A percentile compares a stretch with the other conserved stretches of the same genome.
These are phyloP conservation scores for Bubo bubo DNA, from an alignment of 2,113 vertebrate species.

Conservation along the genomic window DNA sequence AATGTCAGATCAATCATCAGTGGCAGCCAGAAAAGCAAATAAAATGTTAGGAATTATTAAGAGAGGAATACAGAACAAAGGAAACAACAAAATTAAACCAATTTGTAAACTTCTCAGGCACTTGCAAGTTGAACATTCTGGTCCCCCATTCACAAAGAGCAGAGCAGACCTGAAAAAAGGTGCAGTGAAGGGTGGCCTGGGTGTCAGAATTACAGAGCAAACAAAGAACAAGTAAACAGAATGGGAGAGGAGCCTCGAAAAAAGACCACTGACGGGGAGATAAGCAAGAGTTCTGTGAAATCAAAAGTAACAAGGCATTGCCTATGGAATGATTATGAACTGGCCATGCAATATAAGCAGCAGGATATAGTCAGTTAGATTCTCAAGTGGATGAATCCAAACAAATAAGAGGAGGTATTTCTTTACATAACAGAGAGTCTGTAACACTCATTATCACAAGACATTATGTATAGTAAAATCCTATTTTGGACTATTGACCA, in stretches of 20 bases:
- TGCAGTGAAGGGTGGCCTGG: not conserved
- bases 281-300: not conserved
- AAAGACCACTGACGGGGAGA: not conserved
- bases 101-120: not conserved
- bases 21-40: not conserved
- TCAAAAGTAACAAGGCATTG: not conserved
- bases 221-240: not conserved
- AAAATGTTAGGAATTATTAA: not conserved
- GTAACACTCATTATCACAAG: not conserved
- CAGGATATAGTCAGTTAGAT: not conserved
- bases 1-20: not conserved
- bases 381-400: not conserved
- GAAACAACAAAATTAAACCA: not conserved
- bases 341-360: not conserved
- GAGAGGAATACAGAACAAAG: not conserved
- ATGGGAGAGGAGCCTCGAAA: not conserved
- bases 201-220: not conserved
- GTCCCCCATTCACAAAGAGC: not conserved
- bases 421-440: not conserved
- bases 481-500: not conserved
- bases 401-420: not conserved
- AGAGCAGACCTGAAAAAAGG: not conserved
- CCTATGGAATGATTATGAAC: not conserved
- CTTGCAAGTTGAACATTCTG: not conserved
- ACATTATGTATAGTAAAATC: not conserved